Evolutionary conservation across 2,113 vertebrate genomes (phyloP).

Genomic region (Andinoacara biseriatus): DNA sequence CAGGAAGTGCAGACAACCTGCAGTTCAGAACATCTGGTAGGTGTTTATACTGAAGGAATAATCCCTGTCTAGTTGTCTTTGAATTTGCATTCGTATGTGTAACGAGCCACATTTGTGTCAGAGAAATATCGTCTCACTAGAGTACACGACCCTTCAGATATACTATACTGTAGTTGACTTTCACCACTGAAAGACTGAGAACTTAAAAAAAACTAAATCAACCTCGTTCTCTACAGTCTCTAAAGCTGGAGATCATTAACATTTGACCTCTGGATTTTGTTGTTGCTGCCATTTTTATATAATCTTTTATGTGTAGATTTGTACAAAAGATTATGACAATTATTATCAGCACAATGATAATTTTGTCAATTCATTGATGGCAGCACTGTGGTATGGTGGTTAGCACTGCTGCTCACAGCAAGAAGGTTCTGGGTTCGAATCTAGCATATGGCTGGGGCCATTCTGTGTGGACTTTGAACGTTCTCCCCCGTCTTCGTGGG

Average conservation of each 20-base stretch:
- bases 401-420: no score
- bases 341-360: background rate
- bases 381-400: no score
- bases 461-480: no score
- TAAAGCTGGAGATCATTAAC: background rate
- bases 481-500: no score
- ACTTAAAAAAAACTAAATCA: background rate
- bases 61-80: background rate
- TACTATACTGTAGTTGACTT: background rate
- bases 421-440: no score
- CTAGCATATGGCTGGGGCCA: no score
- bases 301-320: background rate
- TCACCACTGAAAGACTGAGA: background rate
- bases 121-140: background rate
- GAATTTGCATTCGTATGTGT: conserved; percentile 1
- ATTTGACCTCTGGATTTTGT: background rate
- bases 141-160: background rate
- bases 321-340: background rate
- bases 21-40: conserved; percentile 35
- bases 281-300: background rate
- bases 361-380: background rate
- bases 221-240: background rate
- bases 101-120: background rate
- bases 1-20: conserved; percentile 16
- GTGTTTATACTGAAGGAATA: conserved; percentile 15